Conservation (phyloP, 2,113 vertebrate genomes). For the Lophotis ruficrista region DNA sequence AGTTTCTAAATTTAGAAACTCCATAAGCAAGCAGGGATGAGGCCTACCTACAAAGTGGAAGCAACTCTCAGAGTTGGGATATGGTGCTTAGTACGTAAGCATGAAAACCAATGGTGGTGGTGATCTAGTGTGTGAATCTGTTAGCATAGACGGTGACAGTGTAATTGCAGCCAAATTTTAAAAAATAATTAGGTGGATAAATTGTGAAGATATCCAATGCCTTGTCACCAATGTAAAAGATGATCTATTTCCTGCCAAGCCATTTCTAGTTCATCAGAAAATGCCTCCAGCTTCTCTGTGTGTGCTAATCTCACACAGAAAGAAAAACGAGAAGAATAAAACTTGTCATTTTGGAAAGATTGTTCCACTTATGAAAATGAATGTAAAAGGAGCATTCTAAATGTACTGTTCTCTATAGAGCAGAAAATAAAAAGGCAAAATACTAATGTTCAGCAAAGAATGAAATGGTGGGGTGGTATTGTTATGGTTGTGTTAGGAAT, state of each 20-base stretch:
- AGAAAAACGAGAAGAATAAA: neutral
- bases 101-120: neutral
- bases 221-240: neutral
- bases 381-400: neutral
- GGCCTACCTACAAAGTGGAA: neutral
- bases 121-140: neutral
- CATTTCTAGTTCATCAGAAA: neutral
- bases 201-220: neutral
- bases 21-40: neutral
- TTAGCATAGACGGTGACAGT: neutral
- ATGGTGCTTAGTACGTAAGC: neutral
- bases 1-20: slow-evolving; percentile 52
- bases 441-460: neutral
- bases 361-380: slow-evolving; percentile 3
- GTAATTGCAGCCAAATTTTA: neutral
- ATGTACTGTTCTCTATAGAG: neutral
- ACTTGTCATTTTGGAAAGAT: neutral
- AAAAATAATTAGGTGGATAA: neutral
- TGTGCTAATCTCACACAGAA: neutral
- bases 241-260: neutral
- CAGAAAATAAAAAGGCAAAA: neutral
- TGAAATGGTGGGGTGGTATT: neutral
- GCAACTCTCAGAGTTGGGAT: neutral
- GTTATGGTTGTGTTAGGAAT: neutral
- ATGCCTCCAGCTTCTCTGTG: neutral